Percentiles rank a stretch among this genome's conserved stretches.
Evolutionary conservation across 30 jellyfish, hydroid and myxozoan species (phyloP).

Genomic region (Aurelia aurita): DNA sequence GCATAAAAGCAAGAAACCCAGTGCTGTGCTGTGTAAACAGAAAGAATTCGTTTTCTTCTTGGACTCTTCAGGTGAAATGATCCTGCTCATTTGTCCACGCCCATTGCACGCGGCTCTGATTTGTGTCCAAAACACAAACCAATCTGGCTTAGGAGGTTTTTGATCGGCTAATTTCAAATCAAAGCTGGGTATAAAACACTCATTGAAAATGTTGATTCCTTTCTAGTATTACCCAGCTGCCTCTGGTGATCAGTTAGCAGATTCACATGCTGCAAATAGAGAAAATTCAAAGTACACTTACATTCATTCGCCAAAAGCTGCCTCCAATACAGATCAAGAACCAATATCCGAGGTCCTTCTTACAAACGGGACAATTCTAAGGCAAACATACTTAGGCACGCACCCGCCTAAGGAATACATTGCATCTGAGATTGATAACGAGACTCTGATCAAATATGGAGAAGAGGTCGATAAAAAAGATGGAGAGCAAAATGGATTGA

Average conservation of each 20-base stretch:
- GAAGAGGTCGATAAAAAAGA: conserved; percentile 13
- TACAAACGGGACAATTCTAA: conserved; percentile 77
- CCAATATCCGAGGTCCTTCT: conserved; percentile 84
- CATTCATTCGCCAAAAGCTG: conserved; percentile 22
- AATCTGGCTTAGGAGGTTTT: too few species aligned
- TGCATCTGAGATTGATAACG: conserved; percentile 22
- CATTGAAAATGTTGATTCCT: neutral
- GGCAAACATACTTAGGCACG: conserved; percentile 86
- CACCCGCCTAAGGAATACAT: conserved; percentile 67
- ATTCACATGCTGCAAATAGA: neutral
- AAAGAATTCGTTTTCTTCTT: too few species aligned
- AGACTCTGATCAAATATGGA: neutral
- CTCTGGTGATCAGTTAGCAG: conserved; percentile 6
- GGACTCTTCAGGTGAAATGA: too few species aligned
- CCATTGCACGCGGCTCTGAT: too few species aligned
- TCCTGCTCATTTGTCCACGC: too few species aligned
- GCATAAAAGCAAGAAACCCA: too few species aligned
- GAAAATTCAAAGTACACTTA: conserved; percentile 24
- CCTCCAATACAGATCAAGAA: conserved; percentile 8
- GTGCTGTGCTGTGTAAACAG: too few species aligned
- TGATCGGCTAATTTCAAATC: too few species aligned
- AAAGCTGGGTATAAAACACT: neutral
- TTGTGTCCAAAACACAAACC: too few species aligned
- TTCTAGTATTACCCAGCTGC: conserved; percentile 72
- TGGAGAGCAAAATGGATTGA: conserved; percentile 1